Base-by-base conservation (phyloP, 2,113 vertebrate genomes). In the Trematomus loennbergii region DNA sequence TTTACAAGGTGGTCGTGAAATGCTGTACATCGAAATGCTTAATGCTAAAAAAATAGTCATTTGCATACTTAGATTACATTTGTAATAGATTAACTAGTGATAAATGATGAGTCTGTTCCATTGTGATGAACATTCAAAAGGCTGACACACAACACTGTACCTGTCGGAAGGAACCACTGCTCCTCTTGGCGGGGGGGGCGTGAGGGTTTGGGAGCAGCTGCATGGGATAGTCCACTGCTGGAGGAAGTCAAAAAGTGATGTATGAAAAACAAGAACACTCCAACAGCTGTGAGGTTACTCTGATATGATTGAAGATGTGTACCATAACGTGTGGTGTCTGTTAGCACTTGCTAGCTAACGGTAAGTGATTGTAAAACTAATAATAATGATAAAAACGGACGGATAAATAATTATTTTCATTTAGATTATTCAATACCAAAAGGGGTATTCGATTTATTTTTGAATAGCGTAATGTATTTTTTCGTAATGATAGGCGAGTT, bases 221-320 rank as follows among this genome's bases (percentile, higher is more conserved):
- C 94, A 99, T 96, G 0, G 96, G 95, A 79, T 97, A 99, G 80
- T 99, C 97, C 93, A 97, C 95, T 90, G 88, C 17, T 94, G 92
- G 18, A 82, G 78, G 87, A 55, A 18, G 8, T 10, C 10, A 8
- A 58, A 48, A 22, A 76, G 13, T 4, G 15, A 12, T 29, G 12
- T 3, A 43, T 78, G 57, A 79, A 54, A 62, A 29, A 33, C 16
- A 54, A 9, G 17, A 6, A 62, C 12, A 22, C 29, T 17, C 3
- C 15, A 16, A 49, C 16, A 17, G 12, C 1, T 8, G 25, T 11
- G 29, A 29, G 29, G 17, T 15, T 20, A 15, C 12, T 48, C 25
- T 22, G 18, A 36, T 68, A 9, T 2, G 29, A 36, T 17, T 33
- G 57, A 29, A 63, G n/a, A 5, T 18, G 4, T 15, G n/a, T 12